phyloP scores from a whole-genome alignment of 2,888 invertebrate species.

The Glyphotaelius pellucidus region DNA sequence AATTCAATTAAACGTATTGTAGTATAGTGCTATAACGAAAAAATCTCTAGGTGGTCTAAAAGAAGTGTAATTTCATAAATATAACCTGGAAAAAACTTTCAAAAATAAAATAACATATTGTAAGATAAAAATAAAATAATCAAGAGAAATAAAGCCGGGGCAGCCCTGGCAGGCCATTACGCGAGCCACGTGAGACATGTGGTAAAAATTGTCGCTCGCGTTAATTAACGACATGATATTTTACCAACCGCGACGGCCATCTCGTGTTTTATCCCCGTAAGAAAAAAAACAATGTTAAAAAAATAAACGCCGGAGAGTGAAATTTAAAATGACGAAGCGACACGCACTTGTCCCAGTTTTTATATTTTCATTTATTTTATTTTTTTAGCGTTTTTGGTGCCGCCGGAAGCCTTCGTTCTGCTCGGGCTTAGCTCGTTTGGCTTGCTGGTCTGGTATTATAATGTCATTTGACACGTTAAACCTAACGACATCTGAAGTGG shows the following conservation, averaged over 20 bases:
- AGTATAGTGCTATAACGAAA: neutral
- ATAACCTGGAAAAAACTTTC: neutral
- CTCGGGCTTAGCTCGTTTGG: neutral
- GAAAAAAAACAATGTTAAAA: conserved; percentile 17
- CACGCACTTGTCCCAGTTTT: conserved; percentile 46
- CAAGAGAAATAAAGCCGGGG: neutral
- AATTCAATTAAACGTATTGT: neutral
- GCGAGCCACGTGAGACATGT: conserved; percentile 28
- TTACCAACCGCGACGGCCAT: conserved; percentile 37
- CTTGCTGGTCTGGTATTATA: neutral
- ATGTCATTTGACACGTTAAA: neutral
- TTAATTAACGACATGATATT: conserved; percentile 48
- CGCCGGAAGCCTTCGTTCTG: neutral
- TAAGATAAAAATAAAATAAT: neutral
- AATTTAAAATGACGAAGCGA: conserved; percentile 36
- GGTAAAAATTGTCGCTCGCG: conserved; percentile 36
- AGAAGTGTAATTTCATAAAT: neutral
- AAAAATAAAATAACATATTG: neutral
- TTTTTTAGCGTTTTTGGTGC: neutral
- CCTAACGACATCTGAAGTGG: neutral
- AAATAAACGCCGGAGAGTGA: conserved; percentile 44
- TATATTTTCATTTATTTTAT: conserved; percentile 7
- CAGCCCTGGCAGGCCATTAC: conserved; percentile 4
- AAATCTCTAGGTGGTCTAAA: neutral
- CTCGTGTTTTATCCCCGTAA: conserved; percentile 13